Evolutionary conservation across 1,140 invertebrate genomes (phyloP).

Genomic region (Diuraphis noxia): DNA sequence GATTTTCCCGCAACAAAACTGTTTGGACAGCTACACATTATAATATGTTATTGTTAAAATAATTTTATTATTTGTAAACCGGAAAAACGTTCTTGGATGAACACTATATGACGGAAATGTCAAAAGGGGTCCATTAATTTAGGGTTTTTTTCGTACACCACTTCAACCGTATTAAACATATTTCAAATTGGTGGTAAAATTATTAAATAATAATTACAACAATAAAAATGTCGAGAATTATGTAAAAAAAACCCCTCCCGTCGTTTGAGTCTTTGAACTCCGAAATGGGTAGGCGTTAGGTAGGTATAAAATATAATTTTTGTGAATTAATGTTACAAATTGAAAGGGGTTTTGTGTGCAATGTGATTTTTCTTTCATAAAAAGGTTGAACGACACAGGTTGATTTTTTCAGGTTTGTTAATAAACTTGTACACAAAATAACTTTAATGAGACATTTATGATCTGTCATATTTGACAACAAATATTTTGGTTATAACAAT

Average conservation of each 20-base stretch:
- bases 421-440: conserved; percentile 35
- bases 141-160: not conserved
- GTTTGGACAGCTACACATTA: not conserved
- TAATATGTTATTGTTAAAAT: not conserved
- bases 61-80: not conserved
- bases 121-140: not conserved
- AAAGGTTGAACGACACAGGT: not conserved
- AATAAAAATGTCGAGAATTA: not conserved
- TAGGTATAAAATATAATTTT: not conserved
- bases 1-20: not conserved
- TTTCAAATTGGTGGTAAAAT: not conserved
- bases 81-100: not conserved
- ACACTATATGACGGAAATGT: not conserved
- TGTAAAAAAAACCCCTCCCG: not conserved
- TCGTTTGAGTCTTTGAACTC: not conserved
- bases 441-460: conserved; percentile 38
- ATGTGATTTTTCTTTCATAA: not conserved
- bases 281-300: not conserved
- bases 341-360: not conserved
- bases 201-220: not conserved
- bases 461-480: conserved; percentile 31
- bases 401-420: conserved; percentile 16
- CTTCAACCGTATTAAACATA: not conserved
- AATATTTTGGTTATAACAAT: conserved; percentile 52
- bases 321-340: not conserved